phyloP scores from a whole-genome alignment of 2,113 vertebrate species.

The Eretmodus cyanostictus region DNA sequence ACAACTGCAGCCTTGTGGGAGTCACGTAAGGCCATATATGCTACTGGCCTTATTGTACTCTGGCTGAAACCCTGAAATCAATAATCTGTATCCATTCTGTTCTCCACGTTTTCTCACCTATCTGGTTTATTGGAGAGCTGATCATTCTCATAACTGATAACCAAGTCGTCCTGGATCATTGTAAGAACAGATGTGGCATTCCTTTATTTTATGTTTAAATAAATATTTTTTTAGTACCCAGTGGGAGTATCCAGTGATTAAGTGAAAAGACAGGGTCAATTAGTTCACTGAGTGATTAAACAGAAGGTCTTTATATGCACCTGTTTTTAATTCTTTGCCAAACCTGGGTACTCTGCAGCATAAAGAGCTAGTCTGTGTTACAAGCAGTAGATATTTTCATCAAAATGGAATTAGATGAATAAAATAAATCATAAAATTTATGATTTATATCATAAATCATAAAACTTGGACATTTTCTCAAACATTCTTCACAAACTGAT shows the following conservation, averaged over 20 bases:
- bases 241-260: conserved; percentile 32
- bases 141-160: conserved; percentile 1
- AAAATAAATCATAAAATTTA: not conserved
- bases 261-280: not conserved
- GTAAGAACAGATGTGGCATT: conserved; percentile 27
- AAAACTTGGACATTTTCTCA: not conserved
- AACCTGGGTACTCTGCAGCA: not conserved
- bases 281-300: conserved; percentile 16
- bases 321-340: conserved; percentile 17
- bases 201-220: not conserved
- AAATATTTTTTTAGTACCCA: not conserved
- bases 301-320: not conserved
- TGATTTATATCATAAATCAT: not conserved
- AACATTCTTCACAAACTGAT: not conserved
- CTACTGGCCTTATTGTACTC: not conserved
- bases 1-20: not conserved
- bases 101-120: not conserved
- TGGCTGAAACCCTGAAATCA: not conserved
- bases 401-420: not conserved
- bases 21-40: not conserved
- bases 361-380: not conserved
- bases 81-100: not conserved
- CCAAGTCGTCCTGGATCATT: not conserved
- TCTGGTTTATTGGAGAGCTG: not conserved
- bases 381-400: not conserved